These are phyloP conservation scores for Nasalis larvatus DNA, from an alignment of 2,113 vertebrate species.

Conservation along the genomic window DNA sequence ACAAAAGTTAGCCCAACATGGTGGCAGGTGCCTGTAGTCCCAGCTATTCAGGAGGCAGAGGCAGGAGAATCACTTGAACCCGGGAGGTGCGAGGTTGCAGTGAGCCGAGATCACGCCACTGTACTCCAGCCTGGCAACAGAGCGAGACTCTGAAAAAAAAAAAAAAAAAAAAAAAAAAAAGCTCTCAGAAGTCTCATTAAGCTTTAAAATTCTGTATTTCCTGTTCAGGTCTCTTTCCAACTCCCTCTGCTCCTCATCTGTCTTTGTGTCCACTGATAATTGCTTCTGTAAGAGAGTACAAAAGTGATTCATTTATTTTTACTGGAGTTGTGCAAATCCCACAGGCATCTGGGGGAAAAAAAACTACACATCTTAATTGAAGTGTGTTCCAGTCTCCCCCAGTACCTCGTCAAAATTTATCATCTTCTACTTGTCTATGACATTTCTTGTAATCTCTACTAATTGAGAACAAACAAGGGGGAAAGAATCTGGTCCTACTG, in stretches of 20 bases:
- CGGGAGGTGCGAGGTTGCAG: no score
- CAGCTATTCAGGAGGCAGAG: no score
- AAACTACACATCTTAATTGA: neutral
- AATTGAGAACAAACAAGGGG: constrained; percentile 75
- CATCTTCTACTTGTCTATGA: constrained; percentile 46
- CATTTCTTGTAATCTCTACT: constrained; percentile 72
- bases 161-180: neutral
- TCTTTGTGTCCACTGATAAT: neutral
- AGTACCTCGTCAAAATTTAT: constrained; percentile 66
- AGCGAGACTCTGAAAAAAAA: no score
- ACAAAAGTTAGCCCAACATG: no score
- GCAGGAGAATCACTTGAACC: no score
- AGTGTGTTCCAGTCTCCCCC: neutral
- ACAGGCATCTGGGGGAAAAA: neutral
- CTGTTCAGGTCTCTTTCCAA: constrained; percentile 9
- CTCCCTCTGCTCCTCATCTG: neutral
- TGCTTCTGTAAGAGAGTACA: constrained; percentile 27
- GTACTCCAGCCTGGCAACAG: no score
- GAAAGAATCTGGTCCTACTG: constrained; percentile 75
- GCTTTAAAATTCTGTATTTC: constrained; percentile 19
- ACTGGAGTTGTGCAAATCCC: neutral
- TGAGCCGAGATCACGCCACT: no score
- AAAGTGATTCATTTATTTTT: constrained; percentile 25
- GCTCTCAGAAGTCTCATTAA: constrained; percentile 36
- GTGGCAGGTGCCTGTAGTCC: no score